Base-by-base conservation (phyloP, 2,113 vertebrate genomes). In the Epinephelus fuscoguttatus region DNA sequence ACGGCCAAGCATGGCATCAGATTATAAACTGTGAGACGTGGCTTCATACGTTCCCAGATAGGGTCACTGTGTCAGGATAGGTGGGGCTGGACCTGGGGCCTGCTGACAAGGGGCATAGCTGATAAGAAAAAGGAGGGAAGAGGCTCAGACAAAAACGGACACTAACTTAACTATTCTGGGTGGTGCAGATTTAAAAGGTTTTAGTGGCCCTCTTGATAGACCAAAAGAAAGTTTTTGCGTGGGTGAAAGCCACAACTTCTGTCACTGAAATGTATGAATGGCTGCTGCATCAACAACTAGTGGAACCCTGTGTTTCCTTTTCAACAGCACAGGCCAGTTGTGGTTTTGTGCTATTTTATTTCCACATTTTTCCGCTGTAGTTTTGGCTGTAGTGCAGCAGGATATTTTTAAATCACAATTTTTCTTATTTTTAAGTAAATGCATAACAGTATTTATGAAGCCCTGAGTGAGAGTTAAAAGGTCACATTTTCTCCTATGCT, bases 121-220 rank as follows among this genome's bases (percentile, higher is more conserved):
- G 89, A 90, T 89, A 92, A 82, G 77, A 69, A 78, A 88, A 87
- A 67, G 76, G 83, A 83, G 83, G 83, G 78, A 89, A 91, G 7
- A 71, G 27, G 12, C 49, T 42, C 27, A 30, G 55, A 64, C 61
- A 27, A 59, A 25, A 13, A 42, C 27, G 13, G 11, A 69, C 19
- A 15, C 25, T 3, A 6, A 21, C 8, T 14, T 23, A 4, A 59
- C 14, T 33, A 25, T n/a, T 40, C 19, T 3, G 25, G 19, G 25
- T 56, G n/a, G 33, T 47, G 17, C 19, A 75, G 4, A 55, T 47
- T 56, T 1, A 23, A 21, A 25, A 12, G 2, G 33, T 75, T 40
- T 27, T 25, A 50, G 4, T 63, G 37, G 23, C 15, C 33, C 14
- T 62, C 23, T 25, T 17, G 52, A 56, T 59, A 5, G 53, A 50